Evolutionary conservation across 2,797 vertebrate species (phyloP), one percentile per base, ranked within the genome.

Genomic region (Coluber constrictor): DNA sequence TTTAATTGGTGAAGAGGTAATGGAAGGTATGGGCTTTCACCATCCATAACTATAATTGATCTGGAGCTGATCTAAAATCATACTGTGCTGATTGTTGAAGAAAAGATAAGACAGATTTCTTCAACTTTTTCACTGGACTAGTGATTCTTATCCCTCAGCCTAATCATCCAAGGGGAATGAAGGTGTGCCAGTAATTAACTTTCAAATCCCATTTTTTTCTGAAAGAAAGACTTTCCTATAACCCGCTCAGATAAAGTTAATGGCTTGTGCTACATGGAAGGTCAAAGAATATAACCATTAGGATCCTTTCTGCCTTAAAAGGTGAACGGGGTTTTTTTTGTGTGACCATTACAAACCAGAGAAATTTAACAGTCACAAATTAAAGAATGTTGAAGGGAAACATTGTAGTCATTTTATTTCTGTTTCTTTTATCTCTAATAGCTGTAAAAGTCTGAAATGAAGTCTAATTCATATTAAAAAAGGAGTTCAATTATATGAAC

Each of bases 391-490:
- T 91, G 37, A 79, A 83, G 59, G 66, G 94, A 92, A 90, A 94
- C 61, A 92, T 95, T 88, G 95, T 74, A 95, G 93, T 83, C 0
- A 1, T 93, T 96, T 96, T 91, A 94, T 94, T 96, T 94, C 86
- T 95, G 90, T 96, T 96, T 96, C 89, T 93, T 90, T 95, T 95
- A 94, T 93, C 70, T 94, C 15, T 94, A 96, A 96, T 95, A 96
- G 92, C 93, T 96, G 90, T 88, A 94, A 60, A 94, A 61, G 60
- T 83, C 61, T 95, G 91, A 91, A 96, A 95, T 93, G 59, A 97
- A 95, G 95, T 92, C 79, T 90, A 96, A 95, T 57, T 94, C 94
- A 96, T 96, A 96, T 95, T 96, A 96, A 94, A 79, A 95, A 95
- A 74, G 96, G 37, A 92, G 83, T 54, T 91, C 56, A 94, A 95